Conservation (phyloP, 1,140 invertebrate genomes). For the Bombus vancouverensis region DNA sequence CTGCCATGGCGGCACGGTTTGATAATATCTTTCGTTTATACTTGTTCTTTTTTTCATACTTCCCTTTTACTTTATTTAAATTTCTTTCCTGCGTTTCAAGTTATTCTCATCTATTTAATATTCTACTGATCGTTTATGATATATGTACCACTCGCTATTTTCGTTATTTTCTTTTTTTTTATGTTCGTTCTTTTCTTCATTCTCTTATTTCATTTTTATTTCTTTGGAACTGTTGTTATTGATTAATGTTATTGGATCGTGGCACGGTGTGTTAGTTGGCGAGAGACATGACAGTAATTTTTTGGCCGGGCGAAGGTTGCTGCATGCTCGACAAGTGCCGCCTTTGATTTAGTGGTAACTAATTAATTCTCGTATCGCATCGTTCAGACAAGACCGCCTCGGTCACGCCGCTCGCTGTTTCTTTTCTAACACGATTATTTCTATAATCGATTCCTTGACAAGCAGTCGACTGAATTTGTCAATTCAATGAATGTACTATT, state of each 20-base stretch:
- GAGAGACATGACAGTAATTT: slow-evolving; percentile 72
- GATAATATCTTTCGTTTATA: background rate
- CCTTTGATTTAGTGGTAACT: slow-evolving; percentile 81
- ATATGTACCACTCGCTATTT: background rate
- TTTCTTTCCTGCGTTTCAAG: no score
- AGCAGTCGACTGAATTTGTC: background rate
- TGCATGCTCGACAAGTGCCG: slow-evolving; percentile 79
- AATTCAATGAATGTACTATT: background rate
- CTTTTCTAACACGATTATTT: slow-evolving; percentile 24
- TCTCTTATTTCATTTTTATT: slow-evolving; percentile 53
- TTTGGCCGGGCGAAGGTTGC: slow-evolving; percentile 79
- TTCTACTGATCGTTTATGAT: background rate
- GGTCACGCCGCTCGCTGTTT: slow-evolving; percentile 75
- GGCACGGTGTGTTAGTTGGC: slow-evolving; percentile 82
- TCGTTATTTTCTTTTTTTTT: slow-evolving; percentile 64
- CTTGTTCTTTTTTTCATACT: background rate
- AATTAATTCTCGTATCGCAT: slow-evolving; percentile 74
- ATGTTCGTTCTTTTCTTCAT: background rate
- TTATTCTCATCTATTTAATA: background rate
- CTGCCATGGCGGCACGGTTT: slow-evolving; percentile 61
- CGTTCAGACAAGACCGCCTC: slow-evolving; percentile 63
- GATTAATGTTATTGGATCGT: slow-evolving; percentile 81
- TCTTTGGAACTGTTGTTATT: slow-evolving; percentile 78
- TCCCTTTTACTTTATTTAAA: background rate
- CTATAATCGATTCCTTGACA: background rate